Evolutionary conservation across 2,888 invertebrate genomes (phyloP), one percentile per base, ranked within the genome.

Genomic region (Ferdinandea cuprea): DNA sequence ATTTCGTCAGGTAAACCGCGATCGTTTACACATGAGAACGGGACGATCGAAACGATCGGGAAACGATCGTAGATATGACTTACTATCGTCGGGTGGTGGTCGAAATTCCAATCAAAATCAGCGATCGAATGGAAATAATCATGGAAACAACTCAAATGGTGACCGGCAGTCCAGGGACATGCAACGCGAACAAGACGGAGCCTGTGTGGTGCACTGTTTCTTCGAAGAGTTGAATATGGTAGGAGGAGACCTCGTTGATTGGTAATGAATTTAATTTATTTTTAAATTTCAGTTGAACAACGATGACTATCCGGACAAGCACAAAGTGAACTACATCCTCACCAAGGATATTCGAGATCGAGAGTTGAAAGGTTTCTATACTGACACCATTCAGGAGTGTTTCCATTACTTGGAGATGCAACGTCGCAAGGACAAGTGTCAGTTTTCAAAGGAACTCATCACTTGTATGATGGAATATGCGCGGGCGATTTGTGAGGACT

Each of bases 401-500:
- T 95, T 95, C 86, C 94, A 93, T 86, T 92, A 93, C 85, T 86
- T 94, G 52, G 92, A 90, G 17, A 93, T 92, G 85, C 92, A 92
- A 50, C 92, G 92, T 25, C 90, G 91, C 28, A 91, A 92, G 83
- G 93, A 94, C 9, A 93, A 93, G 85, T 96, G 95, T 86, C 92
- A 92, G 58, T 95, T 93, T 87, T 93, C 95, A 0, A 93, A 93
- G 78, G 93, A 93, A 85, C 89, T 95, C 17, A 88, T 95, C 63
- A 92, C 92, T 83, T 96, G 96, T 87, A 91, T 95, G 86, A 93
- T 94, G 0, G 94, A 95, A 80, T 95, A 94, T 87, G 95, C 94
- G n/a, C 92, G 92, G 87, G 92, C 93, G 2, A 95, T 94, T 88
- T 96, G 96, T 87, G 94, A 94, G 17, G 95, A 96, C 87, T 95